Evolutionary conservation across 2,797 vertebrate genomes (phyloP), one percentile per base, ranked within the genome.

Genomic region (Danio choprae): DNA sequence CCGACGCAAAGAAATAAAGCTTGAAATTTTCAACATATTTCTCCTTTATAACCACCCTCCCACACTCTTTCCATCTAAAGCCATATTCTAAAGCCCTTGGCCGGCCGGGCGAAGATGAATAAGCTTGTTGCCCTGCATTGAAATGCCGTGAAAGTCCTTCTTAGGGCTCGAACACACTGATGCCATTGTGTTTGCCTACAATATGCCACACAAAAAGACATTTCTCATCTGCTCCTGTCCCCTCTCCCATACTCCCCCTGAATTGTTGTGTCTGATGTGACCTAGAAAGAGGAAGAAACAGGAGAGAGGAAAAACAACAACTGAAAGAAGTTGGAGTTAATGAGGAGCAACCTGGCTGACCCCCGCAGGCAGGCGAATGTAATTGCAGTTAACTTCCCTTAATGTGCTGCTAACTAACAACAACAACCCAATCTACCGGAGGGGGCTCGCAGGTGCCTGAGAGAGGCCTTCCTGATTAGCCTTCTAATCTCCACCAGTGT

Each of bases 21-120:
- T 86, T 36, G 60, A 63, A 87, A 92, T 92, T 88, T 87, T 82
- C 86, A 2, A 82, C 87, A 84, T 89, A 62, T 82, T 85, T 85
- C 48, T 84, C 74, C 83, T 80, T 15, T 82, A 86, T 89, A 82
- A 84, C 77, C 80, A 55, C 81, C 83, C 53, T 44, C 84, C 84
- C 60, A 70, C 83, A 70, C 74, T 58, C 59, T 60, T 70, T 40
- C 50, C 15, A n/a, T 51, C 43, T 13, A n/a, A n/a, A n/a, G n/a
- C n/a, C n/a, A n/a, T n/a, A 6, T 55, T 58, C 63, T 65, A 44
- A 20, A 46, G 29, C 50, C 40, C 51, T 80, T 36, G 22, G 44
- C 56, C 22, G 10, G 13, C 4, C 36, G 75, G 41, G 74, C 44
- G 3, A 62, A 16, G 55, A 59, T 65, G 75, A 71, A 46, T 68